Conservation (phyloP, 2,113 vertebrate species). For the Toxotes chatareus region DNA sequence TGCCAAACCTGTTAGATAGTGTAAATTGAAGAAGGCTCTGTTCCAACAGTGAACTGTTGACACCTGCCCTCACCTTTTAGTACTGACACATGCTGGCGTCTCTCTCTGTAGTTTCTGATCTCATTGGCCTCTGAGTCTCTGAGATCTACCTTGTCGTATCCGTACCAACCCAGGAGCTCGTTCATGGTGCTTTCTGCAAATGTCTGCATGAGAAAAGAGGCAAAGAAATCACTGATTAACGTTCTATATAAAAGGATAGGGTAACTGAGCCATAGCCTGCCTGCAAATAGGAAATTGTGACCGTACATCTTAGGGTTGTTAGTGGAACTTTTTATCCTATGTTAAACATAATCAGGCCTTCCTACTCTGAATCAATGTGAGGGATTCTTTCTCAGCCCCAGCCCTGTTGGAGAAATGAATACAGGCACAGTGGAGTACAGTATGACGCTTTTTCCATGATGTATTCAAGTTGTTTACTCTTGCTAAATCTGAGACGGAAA, state of each 20-base stretch:
- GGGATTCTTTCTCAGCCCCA: conserved; percentile 73
- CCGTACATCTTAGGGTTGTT: conserved; percentile 62
- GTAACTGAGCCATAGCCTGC: conserved; percentile 34
- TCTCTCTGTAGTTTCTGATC: conserved; percentile 93
- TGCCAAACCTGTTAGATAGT: conserved; percentile 57
- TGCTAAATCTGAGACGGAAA: conserved; percentile 83
- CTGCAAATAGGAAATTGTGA: conserved; percentile 66
- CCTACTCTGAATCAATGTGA: conserved; percentile 74
- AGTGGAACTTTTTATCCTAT: conserved; percentile 78
- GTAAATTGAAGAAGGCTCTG: conserved; percentile 24
- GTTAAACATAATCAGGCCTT: conserved; percentile 80
- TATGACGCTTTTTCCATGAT: conserved; percentile 84
- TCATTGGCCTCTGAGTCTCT: conserved; percentile 96
- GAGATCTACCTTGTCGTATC: conserved; percentile 96
- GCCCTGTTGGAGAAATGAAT: conserved; percentile 74
- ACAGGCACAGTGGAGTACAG: conserved; percentile 79
- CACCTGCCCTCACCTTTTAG: conserved; percentile 91
- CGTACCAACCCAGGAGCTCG: conserved; percentile 98
- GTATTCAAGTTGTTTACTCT: conserved; percentile 82
- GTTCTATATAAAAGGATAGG: conserved; percentile 46
- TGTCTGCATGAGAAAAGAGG: conserved; percentile 85
- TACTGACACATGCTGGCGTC: conserved; percentile 96
- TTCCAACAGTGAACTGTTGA: conserved; percentile 10
- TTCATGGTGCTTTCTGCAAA: conserved; percentile 99
- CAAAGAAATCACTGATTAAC: conserved; percentile 50